These are phyloP conservation scores for Nyctalus aviator DNA, from an alignment of 2,797 vertebrate genomes.

Conservation along the genomic window DNA sequence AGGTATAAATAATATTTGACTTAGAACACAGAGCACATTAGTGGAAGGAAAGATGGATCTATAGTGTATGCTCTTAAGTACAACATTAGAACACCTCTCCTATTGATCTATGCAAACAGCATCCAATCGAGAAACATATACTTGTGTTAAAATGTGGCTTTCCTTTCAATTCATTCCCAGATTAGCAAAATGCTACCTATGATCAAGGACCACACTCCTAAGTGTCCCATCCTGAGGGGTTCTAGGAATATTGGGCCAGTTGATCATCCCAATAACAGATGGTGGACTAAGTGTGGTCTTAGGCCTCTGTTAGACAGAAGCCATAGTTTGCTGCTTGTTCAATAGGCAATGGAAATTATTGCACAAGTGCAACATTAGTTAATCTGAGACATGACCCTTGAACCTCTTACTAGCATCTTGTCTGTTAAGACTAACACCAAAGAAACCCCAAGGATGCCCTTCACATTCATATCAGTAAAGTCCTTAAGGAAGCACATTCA, in stretches of 20 bases:
- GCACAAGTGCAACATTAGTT: conserved; percentile 61
- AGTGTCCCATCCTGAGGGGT: conserved; percentile 49
- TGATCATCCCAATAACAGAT: conserved; percentile 68
- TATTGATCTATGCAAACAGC: not conserved
- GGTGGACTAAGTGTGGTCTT: conserved; percentile 62
- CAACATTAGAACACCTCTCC: not conserved
- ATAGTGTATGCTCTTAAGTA: not conserved
- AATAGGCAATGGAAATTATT: conserved; percentile 71
- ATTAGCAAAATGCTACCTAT: conserved; percentile 13
- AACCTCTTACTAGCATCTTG: conserved; percentile 55
- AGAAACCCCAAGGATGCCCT: conserved; percentile 66
- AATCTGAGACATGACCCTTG: conserved; percentile 61
- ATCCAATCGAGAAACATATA: not conserved
- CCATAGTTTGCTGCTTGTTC: conserved; percentile 76
- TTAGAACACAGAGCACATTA: not conserved
- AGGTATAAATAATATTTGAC: not conserved
- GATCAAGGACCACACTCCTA: conserved; percentile 4
- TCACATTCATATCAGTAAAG: conserved; percentile 31
- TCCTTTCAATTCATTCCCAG: not conserved
- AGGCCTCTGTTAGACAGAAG: conserved; percentile 72
- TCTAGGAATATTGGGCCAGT: conserved; percentile 34
- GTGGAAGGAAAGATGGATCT: not conserved
- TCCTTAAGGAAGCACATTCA: not conserved
- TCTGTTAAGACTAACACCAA: conserved; percentile 69
- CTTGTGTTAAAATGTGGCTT: not conserved